Evolutionary conservation across 2,797 vertebrate genomes (phyloP).

Genomic region (Synaphobranchus kaupii): DNA sequence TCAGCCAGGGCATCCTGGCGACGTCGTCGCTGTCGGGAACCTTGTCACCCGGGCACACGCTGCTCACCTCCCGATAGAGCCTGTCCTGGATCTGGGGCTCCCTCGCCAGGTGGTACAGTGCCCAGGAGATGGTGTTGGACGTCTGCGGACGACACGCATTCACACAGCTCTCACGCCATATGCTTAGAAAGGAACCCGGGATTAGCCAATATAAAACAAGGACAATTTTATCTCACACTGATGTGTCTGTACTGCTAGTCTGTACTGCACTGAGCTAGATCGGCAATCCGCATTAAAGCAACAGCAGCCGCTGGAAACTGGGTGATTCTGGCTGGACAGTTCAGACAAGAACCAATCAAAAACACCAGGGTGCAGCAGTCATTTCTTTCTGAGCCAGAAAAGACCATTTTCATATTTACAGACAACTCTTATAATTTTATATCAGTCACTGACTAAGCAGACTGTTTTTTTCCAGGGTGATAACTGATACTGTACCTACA

Average conservation of each 20-base stretch:
- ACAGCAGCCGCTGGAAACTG: no score
- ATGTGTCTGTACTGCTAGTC: not conserved
- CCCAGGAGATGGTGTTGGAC: slow-evolving; percentile 79
- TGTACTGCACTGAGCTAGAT: no score
- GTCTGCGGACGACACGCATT: slow-evolving; percentile 59
- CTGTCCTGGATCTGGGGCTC: slow-evolving; percentile 69
- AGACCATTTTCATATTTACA: no score
- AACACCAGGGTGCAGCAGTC: not conserved
- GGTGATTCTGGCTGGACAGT: no score
- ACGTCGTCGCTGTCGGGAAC: slow-evolving; percentile 66
- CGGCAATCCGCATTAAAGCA: no score
- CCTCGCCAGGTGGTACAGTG: slow-evolving; percentile 69
- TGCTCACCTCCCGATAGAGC: slow-evolving; percentile 68
- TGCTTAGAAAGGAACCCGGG: not conserved
- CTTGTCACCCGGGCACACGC: slow-evolving; percentile 65
- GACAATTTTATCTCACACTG: not conserved
- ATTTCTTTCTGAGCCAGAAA: no score
- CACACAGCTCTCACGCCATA: not conserved
- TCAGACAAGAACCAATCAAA: not conserved
- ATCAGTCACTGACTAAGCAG: no score
- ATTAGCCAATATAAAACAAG: not conserved
- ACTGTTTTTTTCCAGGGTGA: no score
- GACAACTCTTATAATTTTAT: no score
- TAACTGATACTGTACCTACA: no score
- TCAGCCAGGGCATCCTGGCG: slow-evolving; percentile 70